Conservation (phyloP, 2,113 vertebrate genomes). For the Myiopsitta monachus region DNA sequence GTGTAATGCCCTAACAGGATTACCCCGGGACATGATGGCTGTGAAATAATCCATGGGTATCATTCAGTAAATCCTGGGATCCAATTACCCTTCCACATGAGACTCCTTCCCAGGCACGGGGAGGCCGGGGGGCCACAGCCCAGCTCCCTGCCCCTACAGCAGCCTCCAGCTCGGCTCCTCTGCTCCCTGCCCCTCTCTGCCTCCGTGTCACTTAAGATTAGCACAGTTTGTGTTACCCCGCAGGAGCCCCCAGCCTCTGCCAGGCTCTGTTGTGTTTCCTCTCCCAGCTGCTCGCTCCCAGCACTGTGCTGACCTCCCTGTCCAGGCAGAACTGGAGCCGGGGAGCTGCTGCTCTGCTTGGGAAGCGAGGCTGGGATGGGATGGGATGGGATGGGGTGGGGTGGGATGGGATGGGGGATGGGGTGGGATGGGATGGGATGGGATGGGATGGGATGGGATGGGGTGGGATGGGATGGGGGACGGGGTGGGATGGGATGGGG, state of each 20-base stretch:
- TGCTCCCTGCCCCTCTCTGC: neutral
- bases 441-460: too few relatives aligned
- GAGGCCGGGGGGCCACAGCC: neutral
- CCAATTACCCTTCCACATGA: constrained; percentile 36
- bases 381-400: too few relatives aligned
- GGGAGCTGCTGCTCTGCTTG: neutral
- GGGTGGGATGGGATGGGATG: neutral
- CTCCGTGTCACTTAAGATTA: neutral
- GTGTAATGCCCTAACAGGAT: constrained; percentile 34
- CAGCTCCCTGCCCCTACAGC: neutral
- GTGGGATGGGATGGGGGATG: too few relatives aligned
- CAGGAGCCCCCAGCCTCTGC: neutral
- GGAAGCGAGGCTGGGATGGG: too few relatives aligned
- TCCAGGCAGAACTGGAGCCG: accelerated
- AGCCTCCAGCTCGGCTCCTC: neutral
- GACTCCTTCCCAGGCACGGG: neutral
- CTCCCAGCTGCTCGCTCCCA: accelerated
- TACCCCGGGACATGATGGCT: neutral
- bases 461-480: too few relatives aligned
- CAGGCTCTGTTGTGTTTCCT: neutral
- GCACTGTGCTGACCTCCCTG: neutral
- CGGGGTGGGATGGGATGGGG: neutral
- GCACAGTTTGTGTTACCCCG: neutral
- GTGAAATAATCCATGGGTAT: constrained; percentile 41
- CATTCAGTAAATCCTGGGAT: constrained; percentile 40